Evolutionary conservation across 2,888 invertebrate genomes (phyloP).

Genomic region (Aethes cnicana): DNA sequence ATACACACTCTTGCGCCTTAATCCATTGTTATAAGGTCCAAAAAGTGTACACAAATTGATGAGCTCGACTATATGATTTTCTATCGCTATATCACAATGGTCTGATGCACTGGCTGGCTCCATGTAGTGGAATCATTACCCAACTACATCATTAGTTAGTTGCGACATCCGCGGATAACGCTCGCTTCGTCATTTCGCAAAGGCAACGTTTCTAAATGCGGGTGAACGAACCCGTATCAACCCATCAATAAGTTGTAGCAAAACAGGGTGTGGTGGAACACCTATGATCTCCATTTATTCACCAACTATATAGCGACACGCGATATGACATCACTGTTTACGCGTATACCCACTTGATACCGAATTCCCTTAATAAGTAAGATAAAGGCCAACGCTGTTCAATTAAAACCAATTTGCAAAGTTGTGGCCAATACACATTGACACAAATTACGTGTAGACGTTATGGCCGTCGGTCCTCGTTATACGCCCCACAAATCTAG

Average conservation of each 20-base stretch:
- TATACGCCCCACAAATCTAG: slow-evolving; percentile 21
- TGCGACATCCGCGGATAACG: slow-evolving; percentile 35
- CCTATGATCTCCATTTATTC: background rate
- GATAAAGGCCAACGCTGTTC: slow-evolving; percentile 6
- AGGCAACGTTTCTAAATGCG: slow-evolving; percentile 22
- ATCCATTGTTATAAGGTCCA: too few species aligned
- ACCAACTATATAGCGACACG: background rate
- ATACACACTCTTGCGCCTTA: too few species aligned
- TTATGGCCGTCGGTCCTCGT: background rate
- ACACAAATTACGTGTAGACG: slow-evolving; percentile 4
- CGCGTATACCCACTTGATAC: slow-evolving; percentile 3
- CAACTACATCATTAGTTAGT: slow-evolving; percentile 32
- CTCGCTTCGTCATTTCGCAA: slow-evolving; percentile 35
- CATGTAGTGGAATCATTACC: slow-evolving; percentile 33
- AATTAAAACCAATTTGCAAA: slow-evolving; percentile 24
- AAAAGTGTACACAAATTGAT: too few species aligned
- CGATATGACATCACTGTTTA: slow-evolving; percentile 8
- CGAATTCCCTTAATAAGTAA: background rate
- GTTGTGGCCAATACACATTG: slow-evolving; percentile 11
- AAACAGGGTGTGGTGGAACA: background rate
- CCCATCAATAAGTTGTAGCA: slow-evolving; percentile 1
- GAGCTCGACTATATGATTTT: too few species aligned
- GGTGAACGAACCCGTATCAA: slow-evolving; percentile 21
- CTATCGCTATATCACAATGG: slow-evolving; percentile 9
- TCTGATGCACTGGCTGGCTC: slow-evolving; percentile 2